phyloP scores from a whole-genome alignment of 23 tunicate species.

The Halocynthia aurantium region DNA sequence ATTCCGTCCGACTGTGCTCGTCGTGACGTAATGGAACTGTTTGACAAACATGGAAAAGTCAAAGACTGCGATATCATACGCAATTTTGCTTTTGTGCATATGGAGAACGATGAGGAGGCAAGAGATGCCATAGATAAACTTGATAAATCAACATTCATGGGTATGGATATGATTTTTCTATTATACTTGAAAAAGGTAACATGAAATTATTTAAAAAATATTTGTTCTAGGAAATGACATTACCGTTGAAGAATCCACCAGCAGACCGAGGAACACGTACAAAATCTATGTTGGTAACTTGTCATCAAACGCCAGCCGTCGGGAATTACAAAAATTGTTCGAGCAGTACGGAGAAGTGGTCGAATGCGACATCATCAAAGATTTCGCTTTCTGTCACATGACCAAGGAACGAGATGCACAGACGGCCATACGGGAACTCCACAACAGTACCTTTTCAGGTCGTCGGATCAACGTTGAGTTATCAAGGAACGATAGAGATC shows the following conservation, averaged over 20 bases:
- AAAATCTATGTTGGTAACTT: conserved; percentile 29
- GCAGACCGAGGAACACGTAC: conserved; percentile 14
- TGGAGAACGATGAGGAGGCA: conserved; percentile 17
- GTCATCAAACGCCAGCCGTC: conserved; percentile 9
- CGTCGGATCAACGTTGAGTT: conserved; percentile 1
- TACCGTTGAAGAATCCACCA: conserved; percentile 24
- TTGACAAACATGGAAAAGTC: conserved; percentile 23
- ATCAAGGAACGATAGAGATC: not conserved
- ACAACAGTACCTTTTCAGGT: not conserved
- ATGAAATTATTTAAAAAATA: not conserved
- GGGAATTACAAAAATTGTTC: conserved; percentile 20
- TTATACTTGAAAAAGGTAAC: too few relatives aligned
- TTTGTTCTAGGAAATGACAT: conserved; percentile 15
- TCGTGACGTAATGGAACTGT: conserved; percentile 14
- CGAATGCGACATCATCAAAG: conserved; percentile 23
- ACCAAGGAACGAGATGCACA: conserved; percentile 13
- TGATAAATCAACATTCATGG: conserved; percentile 18
- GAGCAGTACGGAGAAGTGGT: conserved; percentile 20
- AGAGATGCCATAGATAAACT: conserved; percentile 21
- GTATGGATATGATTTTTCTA: not conserved
- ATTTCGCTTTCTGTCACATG: conserved; percentile 24
- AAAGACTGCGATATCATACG: conserved; percentile 17
- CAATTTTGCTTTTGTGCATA: conserved; percentile 23
- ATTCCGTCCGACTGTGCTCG: conserved; percentile 22
- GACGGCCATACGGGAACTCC: conserved; percentile 10